These are phyloP conservation scores for Watsonalla cultraria DNA, from an alignment of 2,888 invertebrate species.

Conservation along the genomic window DNA sequence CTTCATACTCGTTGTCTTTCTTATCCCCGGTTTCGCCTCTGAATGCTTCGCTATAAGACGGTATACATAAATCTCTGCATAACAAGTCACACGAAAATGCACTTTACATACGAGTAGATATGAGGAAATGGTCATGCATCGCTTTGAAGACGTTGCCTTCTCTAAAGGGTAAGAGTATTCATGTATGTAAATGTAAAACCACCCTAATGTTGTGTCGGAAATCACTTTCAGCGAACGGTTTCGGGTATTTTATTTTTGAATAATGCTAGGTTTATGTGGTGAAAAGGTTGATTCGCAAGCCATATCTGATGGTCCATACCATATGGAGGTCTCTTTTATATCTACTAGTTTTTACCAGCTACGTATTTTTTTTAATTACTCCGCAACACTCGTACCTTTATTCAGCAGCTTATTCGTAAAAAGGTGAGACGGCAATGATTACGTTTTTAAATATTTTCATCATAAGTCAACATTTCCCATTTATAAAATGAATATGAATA, in stretches of 20 bases:
- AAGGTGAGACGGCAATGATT: no score
- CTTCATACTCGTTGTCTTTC: no score
- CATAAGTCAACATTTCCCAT: no score
- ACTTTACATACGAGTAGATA: not conserved
- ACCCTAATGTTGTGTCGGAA: conserved; percentile 24
- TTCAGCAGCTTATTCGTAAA: no score
- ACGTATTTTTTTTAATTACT: no score
- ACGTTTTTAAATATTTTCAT: no score
- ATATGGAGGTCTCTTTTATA: no score
- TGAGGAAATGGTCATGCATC: conserved; percentile 24
- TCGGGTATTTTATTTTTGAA: conserved; percentile 16
- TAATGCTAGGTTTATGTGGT: conserved; percentile 8
- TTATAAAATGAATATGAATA: no score
- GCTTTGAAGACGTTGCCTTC: conserved; percentile 16
- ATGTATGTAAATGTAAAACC: conserved; percentile 28
- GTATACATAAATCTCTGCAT: not conserved
- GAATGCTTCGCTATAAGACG: not conserved
- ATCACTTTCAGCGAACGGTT: conserved; percentile 19
- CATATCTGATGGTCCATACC: not conserved
- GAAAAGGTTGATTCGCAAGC: not conserved
- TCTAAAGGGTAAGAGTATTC: conserved; percentile 22
- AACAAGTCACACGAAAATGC: not conserved
- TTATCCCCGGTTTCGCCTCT: not conserved
- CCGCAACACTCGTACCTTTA: no score
- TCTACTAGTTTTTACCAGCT: no score